Conservation (phyloP, 2,113 vertebrate genomes). For the Tetrax tetrax region DNA sequence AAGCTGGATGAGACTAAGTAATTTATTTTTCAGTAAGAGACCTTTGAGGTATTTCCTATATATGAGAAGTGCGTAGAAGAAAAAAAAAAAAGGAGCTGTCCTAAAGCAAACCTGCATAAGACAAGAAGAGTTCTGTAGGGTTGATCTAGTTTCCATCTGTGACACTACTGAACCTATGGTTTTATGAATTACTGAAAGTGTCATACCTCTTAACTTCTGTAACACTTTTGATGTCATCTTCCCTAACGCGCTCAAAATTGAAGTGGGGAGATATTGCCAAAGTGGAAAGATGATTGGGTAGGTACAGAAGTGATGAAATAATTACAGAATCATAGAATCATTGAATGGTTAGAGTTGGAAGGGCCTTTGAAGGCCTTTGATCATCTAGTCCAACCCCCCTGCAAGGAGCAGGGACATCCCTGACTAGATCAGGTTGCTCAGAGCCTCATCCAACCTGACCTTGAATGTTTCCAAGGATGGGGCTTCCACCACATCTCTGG, state of each 20-base stretch:
- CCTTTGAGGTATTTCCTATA: neutral
- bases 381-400: too few relatives aligned
- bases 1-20: neutral
- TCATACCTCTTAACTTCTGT: neutral
- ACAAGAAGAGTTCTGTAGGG: neutral
- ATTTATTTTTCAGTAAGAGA: neutral
- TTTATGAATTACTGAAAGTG: neutral
- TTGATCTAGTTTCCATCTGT: neutral
- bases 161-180: neutral
- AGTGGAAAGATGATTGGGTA: neutral
- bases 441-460: too few relatives aligned
- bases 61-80: neutral
- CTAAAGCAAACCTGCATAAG: neutral
- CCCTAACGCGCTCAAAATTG: fast-evolving
- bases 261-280: neutral
- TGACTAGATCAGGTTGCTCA: too few relatives aligned
- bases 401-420: too few relatives aligned
- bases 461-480: too few relatives aligned
- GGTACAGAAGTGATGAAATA: neutral
- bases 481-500: too few relatives aligned
- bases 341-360: too few relatives aligned
- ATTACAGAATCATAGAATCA: too few relatives aligned
- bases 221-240: neutral
- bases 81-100: neutral
- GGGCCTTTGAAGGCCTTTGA: too few relatives aligned